Evolutionary conservation across 1,140 invertebrate genomes (phyloP).

Genomic region (Diuraphis noxia): DNA sequence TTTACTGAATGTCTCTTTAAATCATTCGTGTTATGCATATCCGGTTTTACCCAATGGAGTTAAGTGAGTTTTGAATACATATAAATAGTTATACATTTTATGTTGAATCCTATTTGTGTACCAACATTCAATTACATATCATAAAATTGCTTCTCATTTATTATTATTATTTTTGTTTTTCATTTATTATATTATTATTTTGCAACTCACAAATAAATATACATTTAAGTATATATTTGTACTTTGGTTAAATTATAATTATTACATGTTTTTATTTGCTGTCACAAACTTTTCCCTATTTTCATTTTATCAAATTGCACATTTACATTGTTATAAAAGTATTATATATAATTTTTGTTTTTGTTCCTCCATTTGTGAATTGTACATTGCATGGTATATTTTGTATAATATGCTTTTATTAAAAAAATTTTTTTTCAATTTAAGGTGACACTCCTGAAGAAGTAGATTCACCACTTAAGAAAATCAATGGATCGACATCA

Average conservation of each 20-base stretch:
- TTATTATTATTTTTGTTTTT: slow-evolving; percentile 11
- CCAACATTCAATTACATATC: background rate
- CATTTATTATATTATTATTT: slow-evolving; percentile 3
- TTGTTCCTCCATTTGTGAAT: background rate
- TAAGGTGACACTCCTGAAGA: slow-evolving; percentile 48
- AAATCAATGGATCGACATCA: slow-evolving; percentile 28
- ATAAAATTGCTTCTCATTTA: slow-evolving; percentile 11
- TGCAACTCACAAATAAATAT: background rate
- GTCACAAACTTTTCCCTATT: slow-evolving; percentile 14
- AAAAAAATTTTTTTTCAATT: background rate
- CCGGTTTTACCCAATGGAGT: slow-evolving; percentile 3
- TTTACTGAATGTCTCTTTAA: background rate
- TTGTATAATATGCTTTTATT: background rate
- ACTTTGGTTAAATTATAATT: background rate
- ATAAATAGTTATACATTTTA: slow-evolving; percentile 4
- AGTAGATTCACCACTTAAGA: slow-evolving; percentile 44
- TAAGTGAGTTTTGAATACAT: slow-evolving; percentile 19
- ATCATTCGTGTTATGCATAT: background rate
- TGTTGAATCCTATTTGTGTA: background rate
- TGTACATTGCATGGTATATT: slow-evolving; percentile 5
- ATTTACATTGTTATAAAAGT: background rate
- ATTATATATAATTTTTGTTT: background rate
- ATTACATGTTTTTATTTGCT: slow-evolving; percentile 3
- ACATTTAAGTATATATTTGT: slow-evolving; percentile 6
- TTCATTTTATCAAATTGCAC: slow-evolving; percentile 9